Evolutionary conservation across 2,888 invertebrate genomes (phyloP).

Genomic region (Luperina testacea): DNA sequence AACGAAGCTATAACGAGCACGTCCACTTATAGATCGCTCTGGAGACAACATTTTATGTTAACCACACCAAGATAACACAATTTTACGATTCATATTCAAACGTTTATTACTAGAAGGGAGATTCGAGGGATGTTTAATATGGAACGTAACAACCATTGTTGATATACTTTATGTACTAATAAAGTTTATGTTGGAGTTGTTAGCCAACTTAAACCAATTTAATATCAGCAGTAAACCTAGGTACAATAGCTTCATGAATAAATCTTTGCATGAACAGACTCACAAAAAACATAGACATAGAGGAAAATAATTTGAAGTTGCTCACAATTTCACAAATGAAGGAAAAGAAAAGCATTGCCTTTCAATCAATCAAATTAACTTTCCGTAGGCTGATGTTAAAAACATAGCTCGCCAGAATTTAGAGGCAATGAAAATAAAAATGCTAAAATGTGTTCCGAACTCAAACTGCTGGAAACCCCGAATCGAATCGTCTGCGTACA

Average conservation of each 20-base stretch:
- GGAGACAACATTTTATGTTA: constrained; percentile 66
- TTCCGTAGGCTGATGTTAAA: constrained; percentile 16
- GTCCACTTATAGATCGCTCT: constrained; percentile 64
- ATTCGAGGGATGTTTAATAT: constrained; percentile 61
- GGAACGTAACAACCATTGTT: constrained; percentile 61
- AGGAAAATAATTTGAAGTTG: constrained; percentile 7
- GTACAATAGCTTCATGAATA: constrained; percentile 37
- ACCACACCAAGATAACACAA: constrained; percentile 64
- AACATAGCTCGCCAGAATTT: constrained; percentile 25
- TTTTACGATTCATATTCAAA: constrained; percentile 68
- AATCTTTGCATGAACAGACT: constrained; percentile 8
- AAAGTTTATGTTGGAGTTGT: constrained; percentile 54
- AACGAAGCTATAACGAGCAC: constrained; percentile 52
- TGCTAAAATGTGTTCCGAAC: constrained; percentile 28
- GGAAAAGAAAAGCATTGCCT: background rate
- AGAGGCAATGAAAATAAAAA: constrained; percentile 48
- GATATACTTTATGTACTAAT: constrained; percentile 61
- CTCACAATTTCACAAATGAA: constrained; percentile 17
- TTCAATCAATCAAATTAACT: constrained; percentile 26
- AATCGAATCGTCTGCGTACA: constrained; percentile 43
- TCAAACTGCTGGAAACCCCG: constrained; percentile 24
- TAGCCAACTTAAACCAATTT: constrained; percentile 47
- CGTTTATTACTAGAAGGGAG: constrained; percentile 63
- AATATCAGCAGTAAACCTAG: constrained; percentile 33
- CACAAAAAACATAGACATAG: constrained; percentile 40